These are phyloP conservation scores for Lipophrys pholis DNA, from an alignment of 2,113 vertebrate genomes.

Conservation along the genomic window DNA sequence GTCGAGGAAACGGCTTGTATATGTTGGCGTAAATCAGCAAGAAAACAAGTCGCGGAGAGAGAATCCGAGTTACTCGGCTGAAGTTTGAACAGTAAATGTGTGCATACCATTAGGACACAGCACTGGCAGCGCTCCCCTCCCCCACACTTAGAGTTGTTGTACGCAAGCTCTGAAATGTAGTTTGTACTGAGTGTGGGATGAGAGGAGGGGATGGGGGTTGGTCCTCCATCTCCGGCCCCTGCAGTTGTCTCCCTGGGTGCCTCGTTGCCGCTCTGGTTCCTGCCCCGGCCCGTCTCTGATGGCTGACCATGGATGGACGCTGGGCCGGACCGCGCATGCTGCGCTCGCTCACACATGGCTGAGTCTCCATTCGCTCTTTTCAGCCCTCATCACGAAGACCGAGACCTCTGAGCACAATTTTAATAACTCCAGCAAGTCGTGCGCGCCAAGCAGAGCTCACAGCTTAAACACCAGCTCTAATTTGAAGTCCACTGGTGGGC, in stretches of 20 bases:
- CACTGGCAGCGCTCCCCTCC: conserved; percentile 41
- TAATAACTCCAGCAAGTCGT: conserved; percentile 36
- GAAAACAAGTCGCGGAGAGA: conserved; percentile 1
- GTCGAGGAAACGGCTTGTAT: conserved; percentile 5
- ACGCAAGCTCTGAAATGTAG: conserved; percentile 43
- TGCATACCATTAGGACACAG: conserved; percentile 17
- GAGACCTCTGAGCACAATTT: conserved; percentile 38
- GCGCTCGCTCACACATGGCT: conserved; percentile 68
- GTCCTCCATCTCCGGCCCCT: conserved; percentile 53
- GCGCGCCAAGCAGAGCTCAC: conserved; percentile 14
- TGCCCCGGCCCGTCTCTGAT: conserved; percentile 33
- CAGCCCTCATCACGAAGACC: conserved; percentile 38
- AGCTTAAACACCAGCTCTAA: conserved; percentile 13
- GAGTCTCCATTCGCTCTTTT: conserved; percentile 41
- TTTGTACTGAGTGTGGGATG: conserved; percentile 48
- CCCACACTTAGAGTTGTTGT: conserved; percentile 45
- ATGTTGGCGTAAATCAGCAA: conserved; percentile 20
- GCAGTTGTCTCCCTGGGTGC: conserved; percentile 53
- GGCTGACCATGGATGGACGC: conserved; percentile 56
- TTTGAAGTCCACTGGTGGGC: conserved; percentile 9
- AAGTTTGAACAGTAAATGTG: conserved; percentile 56
- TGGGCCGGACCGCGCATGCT: conserved; percentile 29
- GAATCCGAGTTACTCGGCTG: conserved; percentile 21
- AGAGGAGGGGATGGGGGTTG: conserved; percentile 54
- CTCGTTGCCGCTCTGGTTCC: conserved; percentile 38